Base-by-base conservation (phyloP, 2,888 invertebrate genomes). In the Melolontha melolontha region DNA sequence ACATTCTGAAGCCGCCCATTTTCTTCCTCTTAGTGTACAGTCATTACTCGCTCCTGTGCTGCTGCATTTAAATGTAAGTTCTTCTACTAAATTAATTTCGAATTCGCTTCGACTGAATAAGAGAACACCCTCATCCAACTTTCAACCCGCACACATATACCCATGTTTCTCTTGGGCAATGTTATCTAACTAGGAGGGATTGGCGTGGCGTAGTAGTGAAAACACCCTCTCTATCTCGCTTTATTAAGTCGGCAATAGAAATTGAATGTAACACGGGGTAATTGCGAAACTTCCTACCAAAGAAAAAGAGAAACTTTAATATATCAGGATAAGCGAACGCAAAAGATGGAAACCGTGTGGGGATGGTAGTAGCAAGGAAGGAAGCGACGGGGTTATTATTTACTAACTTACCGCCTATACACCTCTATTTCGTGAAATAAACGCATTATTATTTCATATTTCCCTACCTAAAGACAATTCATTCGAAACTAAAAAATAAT, bases 1-100 rank as follows among this genome's bases (percentile, higher is more conserved):
- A 62, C 59, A 62, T 11, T 34, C 16, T 16, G 4, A 49, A 11
- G 11, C 22, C 22, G 49, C 22, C 49, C 17, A 49, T 22, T 49
- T 8, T 47, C 27, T 27, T 27, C n/a, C 27, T 12, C 22, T 22
- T 5, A n/a, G n/a, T 29, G 27, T 34, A 11, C 34, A 44, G 44
- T 49, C 59, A 39, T 49, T 62, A 62, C 29, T 47, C 34, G 59
- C 16, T 47, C 59, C 47, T 16, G 66, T 66, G 52, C 72, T 68
- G 66, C 40, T 50, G 68, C 64, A 75, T 74, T 74, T 77, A 77
- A 78, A 76, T 72, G 75, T 73, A 76, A 74, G 75, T 74, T 76
- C 78, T 79, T 79, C 77, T 77, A 75, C 77, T 76, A 79, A 79
- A 80, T 80, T 80, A 80, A 79, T 79, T 79, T 79, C 75, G 75